Conservation (phyloP, 2,113 vertebrate genomes). For the Labeo rohita region DNA sequence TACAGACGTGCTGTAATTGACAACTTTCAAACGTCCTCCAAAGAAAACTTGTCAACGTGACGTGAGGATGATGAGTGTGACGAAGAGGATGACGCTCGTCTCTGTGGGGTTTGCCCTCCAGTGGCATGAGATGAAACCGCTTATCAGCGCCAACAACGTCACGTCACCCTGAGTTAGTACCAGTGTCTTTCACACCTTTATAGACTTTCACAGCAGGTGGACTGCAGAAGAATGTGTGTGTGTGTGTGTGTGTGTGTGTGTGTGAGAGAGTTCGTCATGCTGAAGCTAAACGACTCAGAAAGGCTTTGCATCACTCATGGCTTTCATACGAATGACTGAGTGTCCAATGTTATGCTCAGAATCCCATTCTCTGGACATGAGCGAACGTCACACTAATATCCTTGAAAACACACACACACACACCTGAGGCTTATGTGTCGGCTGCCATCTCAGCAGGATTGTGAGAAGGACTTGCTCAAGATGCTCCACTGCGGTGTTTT, state of each 20-base stretch:
- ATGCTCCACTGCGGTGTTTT: background rate
- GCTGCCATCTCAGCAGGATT: conserved; percentile 23
- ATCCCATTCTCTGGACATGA: background rate
- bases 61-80: conserved; percentile 48
- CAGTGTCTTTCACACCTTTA: conserved; percentile 53
- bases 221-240: background rate
- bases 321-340: conserved; percentile 10
- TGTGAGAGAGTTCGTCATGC: conserved; percentile 11
- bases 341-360: conserved; percentile 24
- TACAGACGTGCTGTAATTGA: background rate
- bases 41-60: conserved; percentile 29
- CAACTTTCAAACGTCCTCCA: conserved; percentile 37
- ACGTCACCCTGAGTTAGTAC: conserved; percentile 32
- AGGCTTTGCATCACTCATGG: conserved; percentile 38
- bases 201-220: conserved; percentile 44
- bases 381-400: background rate
- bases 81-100: conserved; percentile 37
- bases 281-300: background rate
- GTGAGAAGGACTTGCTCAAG: conserved; percentile 4
- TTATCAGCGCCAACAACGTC: conserved; percentile 42
- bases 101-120: conserved; percentile 38
- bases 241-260: background rate
- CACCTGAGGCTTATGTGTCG: background rate
- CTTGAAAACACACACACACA: background rate
- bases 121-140: conserved; percentile 43